Base-by-base conservation (phyloP, 1,140 invertebrate genomes). In the Aethina tumida region DNA sequence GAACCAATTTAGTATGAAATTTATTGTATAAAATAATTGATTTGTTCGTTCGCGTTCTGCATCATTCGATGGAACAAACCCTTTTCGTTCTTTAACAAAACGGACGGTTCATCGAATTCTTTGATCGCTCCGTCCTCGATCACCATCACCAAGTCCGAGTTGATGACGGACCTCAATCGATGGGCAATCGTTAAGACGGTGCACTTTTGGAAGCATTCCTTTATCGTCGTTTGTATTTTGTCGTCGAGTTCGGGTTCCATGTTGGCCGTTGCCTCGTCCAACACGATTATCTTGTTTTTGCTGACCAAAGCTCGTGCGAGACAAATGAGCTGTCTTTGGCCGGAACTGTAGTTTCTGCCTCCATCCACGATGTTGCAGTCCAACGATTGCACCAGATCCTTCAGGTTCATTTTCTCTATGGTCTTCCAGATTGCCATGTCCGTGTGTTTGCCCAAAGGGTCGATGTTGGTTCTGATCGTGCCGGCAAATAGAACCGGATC, bases 111-210 rank as follows among this genome's bases (percentile, higher is more conserved):
- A 46, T 82, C 82, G 58, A 79, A 85, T 63, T 90, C 79, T 20
- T 71, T 64, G 49, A 73, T 62, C 41, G 59, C 55, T 7, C 75
- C 75, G 7, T 66, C 70, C 53, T 80, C 74, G 69, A 87, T 75
- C 1, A 84, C 80, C 49, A 88, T 63, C 33, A 87, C 71, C 39
- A 72, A 67, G 51, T 79, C 79, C 33, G 72, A 79, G 53, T 90
- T 81, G 74, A 90, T 81, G 22, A 91, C 81, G 0, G 84, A 87
- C 47, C 86, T 79, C 4, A 89, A 59, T 26, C 84, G 66, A 63
- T 89, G 84, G 5, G 86, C 84, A 47, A 89, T 85, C 1, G 84
- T 89, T 2, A 90, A 61, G 4, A 90, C 79, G 0, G 85, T 89
- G 39, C 77, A 79, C 38, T 75, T 57, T 0, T 59, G 59, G 59